Evolutionary conservation across 2,888 invertebrate species (phyloP).

Genomic region (Linnaemya tessellans): DNA sequence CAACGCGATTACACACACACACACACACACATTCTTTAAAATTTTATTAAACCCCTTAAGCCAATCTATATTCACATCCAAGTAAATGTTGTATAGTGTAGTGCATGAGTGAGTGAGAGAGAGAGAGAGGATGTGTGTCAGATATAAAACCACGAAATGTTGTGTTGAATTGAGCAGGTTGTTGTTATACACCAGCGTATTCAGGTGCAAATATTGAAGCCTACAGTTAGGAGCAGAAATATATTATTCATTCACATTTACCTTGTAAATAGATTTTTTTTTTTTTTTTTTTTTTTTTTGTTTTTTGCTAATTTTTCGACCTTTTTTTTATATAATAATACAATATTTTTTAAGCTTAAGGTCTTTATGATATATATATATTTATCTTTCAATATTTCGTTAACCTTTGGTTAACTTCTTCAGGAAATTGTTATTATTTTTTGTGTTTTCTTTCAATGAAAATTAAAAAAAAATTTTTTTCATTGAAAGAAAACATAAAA

Average conservation of each 20-base stretch:
- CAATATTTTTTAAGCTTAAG: too few relatives aligned
- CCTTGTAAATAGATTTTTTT: background rate
- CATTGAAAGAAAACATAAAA: too few relatives aligned
- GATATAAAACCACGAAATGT: slow-evolving; percentile 38
- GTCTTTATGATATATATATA: too few relatives aligned
- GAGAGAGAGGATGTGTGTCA: background rate
- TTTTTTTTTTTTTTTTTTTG: too few relatives aligned
- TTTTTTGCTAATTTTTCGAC: too few relatives aligned
- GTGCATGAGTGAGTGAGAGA: background rate
- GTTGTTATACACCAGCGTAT: background rate
- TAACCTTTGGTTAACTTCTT: too few relatives aligned
- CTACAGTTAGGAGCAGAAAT: slow-evolving; percentile 23
- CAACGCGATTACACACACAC: background rate
- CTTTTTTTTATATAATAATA: too few relatives aligned
- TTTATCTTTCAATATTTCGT: too few relatives aligned
- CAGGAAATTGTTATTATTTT: too few relatives aligned
- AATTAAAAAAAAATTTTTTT: too few relatives aligned
- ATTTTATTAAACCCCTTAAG: slow-evolving; percentile 51
- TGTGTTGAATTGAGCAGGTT: background rate
- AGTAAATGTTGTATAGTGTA: too few relatives aligned
- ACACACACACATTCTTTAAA: slow-evolving; percentile 3
- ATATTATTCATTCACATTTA: background rate
- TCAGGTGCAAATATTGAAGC: background rate
- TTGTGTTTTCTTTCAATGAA: too few relatives aligned
- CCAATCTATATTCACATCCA: slow-evolving; percentile 37